These are phyloP conservation scores for Lycia hirtaria DNA, from an alignment of 2,888 invertebrate species.

Conservation along the genomic window DNA sequence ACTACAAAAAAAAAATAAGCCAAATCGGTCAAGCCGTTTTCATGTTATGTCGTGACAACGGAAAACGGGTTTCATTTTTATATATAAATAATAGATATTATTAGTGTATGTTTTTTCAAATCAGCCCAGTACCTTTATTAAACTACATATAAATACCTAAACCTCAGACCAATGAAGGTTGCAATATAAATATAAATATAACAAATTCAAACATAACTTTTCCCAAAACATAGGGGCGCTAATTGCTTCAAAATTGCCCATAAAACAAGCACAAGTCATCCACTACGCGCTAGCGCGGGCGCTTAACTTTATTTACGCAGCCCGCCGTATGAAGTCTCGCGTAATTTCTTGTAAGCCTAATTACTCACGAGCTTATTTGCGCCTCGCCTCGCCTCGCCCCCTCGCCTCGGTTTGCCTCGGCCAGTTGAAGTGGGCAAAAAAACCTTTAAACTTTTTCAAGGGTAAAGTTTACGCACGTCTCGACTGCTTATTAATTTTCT, in stretches of 20 bases:
- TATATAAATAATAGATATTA: too few species aligned
- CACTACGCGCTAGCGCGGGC: constrained; percentile 17
- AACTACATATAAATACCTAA: too few species aligned
- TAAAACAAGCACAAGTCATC: constrained; percentile 19
- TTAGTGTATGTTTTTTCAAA: too few species aligned
- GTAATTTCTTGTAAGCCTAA: constrained; percentile 77
- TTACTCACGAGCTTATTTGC: constrained; percentile 73
- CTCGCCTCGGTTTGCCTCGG: constrained; percentile 42
- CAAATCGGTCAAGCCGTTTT: too few species aligned
- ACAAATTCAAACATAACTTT: constrained; percentile 1
- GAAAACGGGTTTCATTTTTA: too few species aligned
- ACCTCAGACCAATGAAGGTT: too few species aligned
- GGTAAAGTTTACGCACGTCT: constrained; percentile 57
- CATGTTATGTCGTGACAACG: too few species aligned
- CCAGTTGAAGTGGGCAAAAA: constrained; percentile 61
- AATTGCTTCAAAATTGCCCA: constrained; percentile 17
- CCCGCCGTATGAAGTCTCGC: constrained; percentile 46
- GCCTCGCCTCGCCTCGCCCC: constrained; percentile 38
- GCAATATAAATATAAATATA: not conserved
- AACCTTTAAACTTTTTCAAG: constrained; percentile 65
- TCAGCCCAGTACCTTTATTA: too few species aligned
- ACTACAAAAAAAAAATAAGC: too few species aligned
- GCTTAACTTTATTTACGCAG: constrained; percentile 14
- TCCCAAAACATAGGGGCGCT: not conserved
- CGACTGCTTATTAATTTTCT: constrained; percentile 34